A percentile compares a stretch with the other conserved stretches of the same genome.
Conservation (phyloP, 2,113 vertebrate species). For the Carettochelys insculpta region DNA sequence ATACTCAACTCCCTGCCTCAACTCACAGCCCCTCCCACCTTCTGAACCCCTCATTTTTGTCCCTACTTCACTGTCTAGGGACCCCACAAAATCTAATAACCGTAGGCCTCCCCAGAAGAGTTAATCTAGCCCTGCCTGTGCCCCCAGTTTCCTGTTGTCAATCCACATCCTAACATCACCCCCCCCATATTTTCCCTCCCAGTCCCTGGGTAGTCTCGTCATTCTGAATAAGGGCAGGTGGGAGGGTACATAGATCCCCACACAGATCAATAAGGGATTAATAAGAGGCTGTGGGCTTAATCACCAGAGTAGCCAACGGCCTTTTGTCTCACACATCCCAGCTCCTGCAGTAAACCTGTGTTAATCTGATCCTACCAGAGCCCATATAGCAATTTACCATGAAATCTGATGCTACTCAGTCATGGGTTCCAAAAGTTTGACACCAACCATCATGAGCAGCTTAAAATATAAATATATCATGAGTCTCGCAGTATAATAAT, state of each 20-base stretch:
- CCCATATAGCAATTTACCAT: background rate
- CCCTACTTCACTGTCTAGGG: too few species aligned
- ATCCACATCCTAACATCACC: background rate
- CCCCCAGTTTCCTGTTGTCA: background rate
- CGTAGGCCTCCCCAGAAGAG: too few species aligned
- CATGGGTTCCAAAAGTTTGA: background rate
- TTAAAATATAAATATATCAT: background rate
- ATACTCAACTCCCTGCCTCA: too few species aligned
- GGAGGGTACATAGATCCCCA: background rate
- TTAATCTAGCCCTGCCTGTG: background rate
- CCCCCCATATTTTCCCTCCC: background rate
- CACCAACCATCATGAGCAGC: background rate
- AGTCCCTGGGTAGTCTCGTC: background rate
- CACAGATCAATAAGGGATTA: background rate
- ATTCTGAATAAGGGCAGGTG: slow-evolving; percentile 10
- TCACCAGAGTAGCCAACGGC: background rate
- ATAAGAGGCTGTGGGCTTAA: too few species aligned
- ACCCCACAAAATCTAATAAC: too few species aligned
- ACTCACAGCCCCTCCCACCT: too few species aligned
- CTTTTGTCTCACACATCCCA: background rate
- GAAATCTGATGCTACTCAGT: background rate
- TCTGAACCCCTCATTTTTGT: too few species aligned
- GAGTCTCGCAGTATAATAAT: background rate
- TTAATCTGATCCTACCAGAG: background rate
- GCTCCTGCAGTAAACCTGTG: background rate